These are phyloP conservation scores for Parasteatoda lunata DNA, from an alignment of 2,888 invertebrate species.

Conservation along the genomic window DNA sequence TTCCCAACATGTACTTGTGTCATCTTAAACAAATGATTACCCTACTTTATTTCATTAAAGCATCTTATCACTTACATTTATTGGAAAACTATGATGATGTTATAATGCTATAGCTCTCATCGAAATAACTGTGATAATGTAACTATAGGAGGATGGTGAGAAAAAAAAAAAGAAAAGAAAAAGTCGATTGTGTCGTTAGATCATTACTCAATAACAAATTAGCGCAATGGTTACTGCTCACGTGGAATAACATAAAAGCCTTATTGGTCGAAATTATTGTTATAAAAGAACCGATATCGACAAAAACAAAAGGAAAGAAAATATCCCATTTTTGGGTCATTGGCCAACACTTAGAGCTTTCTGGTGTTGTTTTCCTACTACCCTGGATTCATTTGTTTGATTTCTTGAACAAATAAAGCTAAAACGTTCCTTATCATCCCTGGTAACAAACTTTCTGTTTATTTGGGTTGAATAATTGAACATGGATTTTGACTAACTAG, in stretches of 20 bases:
- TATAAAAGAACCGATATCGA: slow-evolving; percentile 20
- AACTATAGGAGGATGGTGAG: too few relatives aligned
- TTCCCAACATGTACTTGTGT: too few relatives aligned
- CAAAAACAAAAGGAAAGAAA: slow-evolving; percentile 24
- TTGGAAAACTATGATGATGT: too few relatives aligned
- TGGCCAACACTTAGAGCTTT: slow-evolving; percentile 12
- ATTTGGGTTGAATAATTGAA: too few relatives aligned
- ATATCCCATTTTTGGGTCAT: slow-evolving; percentile 36
- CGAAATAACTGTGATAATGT: too few relatives aligned
- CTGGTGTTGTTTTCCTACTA: background rate
- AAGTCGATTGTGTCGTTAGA: slow-evolving; percentile 44
- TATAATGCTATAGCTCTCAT: too few relatives aligned
- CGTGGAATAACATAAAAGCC: slow-evolving; percentile 34
- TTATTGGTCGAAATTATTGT: slow-evolving; percentile 45
- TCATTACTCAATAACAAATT: slow-evolving; percentile 49
- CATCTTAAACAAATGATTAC: too few relatives aligned
- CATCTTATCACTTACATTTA: too few relatives aligned
- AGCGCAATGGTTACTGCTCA: slow-evolving; percentile 41
- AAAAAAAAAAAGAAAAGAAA: background rate
- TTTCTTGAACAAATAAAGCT: background rate
- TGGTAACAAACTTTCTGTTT: too few relatives aligned
- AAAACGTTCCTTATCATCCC: too few relatives aligned
- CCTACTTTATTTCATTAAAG: too few relatives aligned
- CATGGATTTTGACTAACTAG: too few relatives aligned
- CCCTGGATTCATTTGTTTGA: background rate